Percentiles rank a stretch among this genome's conserved stretches.
phyloP scores from a whole-genome alignment of 2,888 invertebrate genomes.

The Thera britannica region DNA sequence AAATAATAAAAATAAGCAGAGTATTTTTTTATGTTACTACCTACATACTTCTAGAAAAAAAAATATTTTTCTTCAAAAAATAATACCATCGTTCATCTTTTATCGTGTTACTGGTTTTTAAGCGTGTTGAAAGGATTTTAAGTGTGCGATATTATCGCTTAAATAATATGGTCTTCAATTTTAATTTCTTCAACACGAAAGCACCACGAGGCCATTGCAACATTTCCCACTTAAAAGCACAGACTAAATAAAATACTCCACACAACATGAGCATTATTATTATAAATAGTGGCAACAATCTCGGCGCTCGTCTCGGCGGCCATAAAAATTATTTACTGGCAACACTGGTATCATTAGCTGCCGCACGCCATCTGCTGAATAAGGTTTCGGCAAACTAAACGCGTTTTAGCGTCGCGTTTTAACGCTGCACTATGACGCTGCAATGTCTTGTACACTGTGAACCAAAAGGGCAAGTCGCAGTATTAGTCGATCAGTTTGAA shows the following conservation, averaged over 20 bases:
- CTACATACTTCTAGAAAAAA: neutral
- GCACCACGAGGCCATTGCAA: slow-evolving; percentile 21
- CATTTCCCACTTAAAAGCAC: slow-evolving; percentile 29
- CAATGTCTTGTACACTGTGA: no score
- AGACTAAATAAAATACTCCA: slow-evolving; percentile 43
- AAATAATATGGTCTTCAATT: neutral
- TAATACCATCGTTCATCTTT: no score
- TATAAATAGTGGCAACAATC: slow-evolving; percentile 45
- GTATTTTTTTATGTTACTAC: neutral
- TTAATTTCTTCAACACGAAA: neutral
- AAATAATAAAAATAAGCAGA: neutral
- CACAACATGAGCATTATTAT: slow-evolving; percentile 41
- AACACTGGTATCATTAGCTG: slow-evolving; percentile 71
- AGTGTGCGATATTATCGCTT: neutral
- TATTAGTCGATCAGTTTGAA: no score
- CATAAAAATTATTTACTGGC: slow-evolving; percentile 81
- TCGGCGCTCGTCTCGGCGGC: slow-evolving; percentile 58
- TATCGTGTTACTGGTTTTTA: no score
- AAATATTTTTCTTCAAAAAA: no score
- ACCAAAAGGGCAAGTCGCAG: no score
- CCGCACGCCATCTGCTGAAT: slow-evolving; percentile 62
- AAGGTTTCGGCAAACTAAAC: no score
- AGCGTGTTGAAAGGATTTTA: no score
- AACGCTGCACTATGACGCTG: no score
- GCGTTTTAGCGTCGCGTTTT: no score